Percentiles rank a stretch among this genome's conserved stretches.
Evolutionary conservation across 2,113 vertebrate species (phyloP).

Genomic region (Dicaeum eximium): DNA sequence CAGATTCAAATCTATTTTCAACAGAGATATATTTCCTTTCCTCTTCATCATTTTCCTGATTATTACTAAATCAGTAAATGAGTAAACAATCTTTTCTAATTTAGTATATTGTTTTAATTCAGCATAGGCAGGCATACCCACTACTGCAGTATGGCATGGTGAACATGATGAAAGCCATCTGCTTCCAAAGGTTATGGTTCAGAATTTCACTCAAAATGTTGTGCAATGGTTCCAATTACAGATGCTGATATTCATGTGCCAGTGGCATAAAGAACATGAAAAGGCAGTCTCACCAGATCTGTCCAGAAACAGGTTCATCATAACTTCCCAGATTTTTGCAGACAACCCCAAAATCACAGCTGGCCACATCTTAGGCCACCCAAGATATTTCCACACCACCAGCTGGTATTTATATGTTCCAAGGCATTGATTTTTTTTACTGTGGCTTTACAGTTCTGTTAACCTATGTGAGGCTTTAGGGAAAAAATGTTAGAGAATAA

Average conservation of each 20-base stretch:
- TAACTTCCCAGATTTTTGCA: neutral
- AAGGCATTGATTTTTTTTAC: neutral
- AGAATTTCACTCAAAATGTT: conserved; percentile 2
- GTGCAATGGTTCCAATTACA: conserved; percentile 34
- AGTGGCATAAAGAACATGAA: neutral
- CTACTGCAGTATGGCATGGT: neutral
- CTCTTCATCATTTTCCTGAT: neutral
- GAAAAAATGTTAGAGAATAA: neutral
- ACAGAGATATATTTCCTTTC: neutral
- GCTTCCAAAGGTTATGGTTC: conserved; percentile 26
- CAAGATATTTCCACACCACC: neutral
- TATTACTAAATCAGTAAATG: neutral
- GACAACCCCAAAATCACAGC: neutral
- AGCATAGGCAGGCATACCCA: neutral
- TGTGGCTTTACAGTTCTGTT: neutral
- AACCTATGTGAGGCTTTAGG: neutral
- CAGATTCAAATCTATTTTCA: neutral
- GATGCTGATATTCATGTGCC: neutral
- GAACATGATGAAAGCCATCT: conserved; percentile 45
- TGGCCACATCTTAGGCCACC: neutral
- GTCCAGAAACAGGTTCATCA: neutral
- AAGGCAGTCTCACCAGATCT: conserved; percentile 2
- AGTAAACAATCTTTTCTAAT: neutral
- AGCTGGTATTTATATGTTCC: neutral
- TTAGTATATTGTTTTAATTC: neutral